Conservation (phyloP, 2,888 invertebrate genomes). For the Stenchaetothrips biformis region DNA sequence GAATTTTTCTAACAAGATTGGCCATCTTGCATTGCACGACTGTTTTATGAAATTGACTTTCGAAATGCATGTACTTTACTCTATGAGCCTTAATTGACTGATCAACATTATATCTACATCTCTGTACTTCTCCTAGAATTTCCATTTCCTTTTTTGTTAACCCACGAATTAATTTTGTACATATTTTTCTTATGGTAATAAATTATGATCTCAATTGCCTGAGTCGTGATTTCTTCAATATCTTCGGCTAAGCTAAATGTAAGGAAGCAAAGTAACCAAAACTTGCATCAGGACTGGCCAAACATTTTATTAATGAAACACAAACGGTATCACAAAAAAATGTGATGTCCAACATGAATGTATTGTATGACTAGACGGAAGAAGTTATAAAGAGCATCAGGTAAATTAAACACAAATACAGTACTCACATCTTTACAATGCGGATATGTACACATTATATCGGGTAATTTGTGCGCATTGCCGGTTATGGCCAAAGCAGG, state of each 20-base stretch:
- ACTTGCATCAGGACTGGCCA: too few relatives aligned
- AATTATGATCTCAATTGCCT: not conserved
- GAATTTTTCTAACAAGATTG: too few relatives aligned
- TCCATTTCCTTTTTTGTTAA: not conserved
- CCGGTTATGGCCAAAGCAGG: not conserved
- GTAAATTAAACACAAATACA: not conserved
- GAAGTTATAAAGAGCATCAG: not conserved
- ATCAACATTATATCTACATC: not conserved
- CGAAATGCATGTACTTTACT: not conserved
- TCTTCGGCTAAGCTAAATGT: too few relatives aligned
- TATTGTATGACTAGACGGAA: slow-evolving; percentile 5
- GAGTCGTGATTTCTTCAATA: too few relatives aligned
- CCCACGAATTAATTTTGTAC: not conserved
- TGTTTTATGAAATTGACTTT: not conserved
- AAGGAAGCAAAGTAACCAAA: too few relatives aligned
- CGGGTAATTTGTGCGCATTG: not conserved
- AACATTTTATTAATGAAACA: not conserved
- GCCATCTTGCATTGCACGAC: not conserved
- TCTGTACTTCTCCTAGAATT: not conserved
- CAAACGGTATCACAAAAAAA: not conserved
- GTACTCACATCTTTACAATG: not conserved
- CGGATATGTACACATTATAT: not conserved
- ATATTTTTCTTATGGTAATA: not conserved
- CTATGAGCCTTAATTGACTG: slow-evolving; percentile 4
- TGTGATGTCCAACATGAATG: slow-evolving; percentile 3